These are phyloP conservation scores for Cydia fagiglandana DNA, from an alignment of 1,140 invertebrate species.

Conservation along the genomic window DNA sequence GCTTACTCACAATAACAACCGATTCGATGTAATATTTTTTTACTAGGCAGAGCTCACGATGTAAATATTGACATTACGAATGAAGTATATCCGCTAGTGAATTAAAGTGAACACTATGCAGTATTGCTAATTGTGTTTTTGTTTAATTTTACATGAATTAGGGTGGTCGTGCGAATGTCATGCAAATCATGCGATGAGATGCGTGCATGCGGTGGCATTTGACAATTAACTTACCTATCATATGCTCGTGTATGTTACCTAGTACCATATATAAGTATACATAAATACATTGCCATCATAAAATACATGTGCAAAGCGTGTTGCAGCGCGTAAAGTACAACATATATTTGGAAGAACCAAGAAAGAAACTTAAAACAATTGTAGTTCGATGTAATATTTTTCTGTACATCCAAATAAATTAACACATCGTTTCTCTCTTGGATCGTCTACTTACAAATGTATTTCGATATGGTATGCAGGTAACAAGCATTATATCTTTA, in stretches of 20 bases:
- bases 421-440: neutral
- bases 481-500: too few species aligned
- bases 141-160: neutral
- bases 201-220: neutral
- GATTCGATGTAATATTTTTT: too few species aligned
- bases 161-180: neutral
- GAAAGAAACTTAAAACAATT: neutral
- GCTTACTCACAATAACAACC: too few species aligned
- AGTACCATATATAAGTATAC: neutral
- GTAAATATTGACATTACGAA: too few species aligned
- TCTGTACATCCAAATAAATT: too few species aligned
- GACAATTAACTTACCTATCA: neutral
- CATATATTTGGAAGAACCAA: neutral
- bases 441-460: neutral
- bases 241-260: neutral
- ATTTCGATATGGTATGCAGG: too few species aligned
- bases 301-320: too few species aligned
- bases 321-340: neutral
- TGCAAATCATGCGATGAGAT: slow-evolving; percentile 17
- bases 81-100: too few species aligned
- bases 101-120: too few species aligned
- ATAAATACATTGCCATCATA: too few species aligned
- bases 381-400: neutral
- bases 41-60: too few species aligned
- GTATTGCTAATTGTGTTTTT: too few species aligned